Percentiles rank a stretch among this genome's conserved stretches.
phyloP scores from a whole-genome alignment of 1,140 invertebrate genomes.

The Piezodorus guildinii region DNA sequence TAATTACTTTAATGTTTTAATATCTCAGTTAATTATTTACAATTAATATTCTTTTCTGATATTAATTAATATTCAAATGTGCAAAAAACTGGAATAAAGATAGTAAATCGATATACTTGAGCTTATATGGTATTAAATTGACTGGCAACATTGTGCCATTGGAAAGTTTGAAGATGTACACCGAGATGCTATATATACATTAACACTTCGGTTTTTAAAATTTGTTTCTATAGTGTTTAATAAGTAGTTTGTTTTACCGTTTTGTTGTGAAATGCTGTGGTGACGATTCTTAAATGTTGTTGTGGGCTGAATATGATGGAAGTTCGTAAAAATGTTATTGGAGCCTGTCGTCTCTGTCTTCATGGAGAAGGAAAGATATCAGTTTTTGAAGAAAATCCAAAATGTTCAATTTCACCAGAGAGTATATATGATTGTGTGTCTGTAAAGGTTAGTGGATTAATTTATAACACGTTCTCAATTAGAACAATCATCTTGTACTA shows the following conservation, averaged over 20 bases:
- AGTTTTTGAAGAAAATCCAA: constrained; percentile 4
- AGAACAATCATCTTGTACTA: too few relatives aligned
- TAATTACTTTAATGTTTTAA: too few relatives aligned
- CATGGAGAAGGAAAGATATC: constrained; percentile 6
- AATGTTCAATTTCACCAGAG: neutral
- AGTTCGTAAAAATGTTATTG: neutral
- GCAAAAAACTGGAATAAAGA: too few relatives aligned
- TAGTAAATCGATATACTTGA: too few relatives aligned
- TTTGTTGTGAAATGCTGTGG: neutral
- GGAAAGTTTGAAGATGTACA: constrained; percentile 14
- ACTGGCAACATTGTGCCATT: constrained; percentile 12
- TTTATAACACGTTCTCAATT: neutral
- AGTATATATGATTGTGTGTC: constrained; percentile 4
- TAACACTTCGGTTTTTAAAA: neutral
- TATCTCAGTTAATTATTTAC: too few relatives aligned
- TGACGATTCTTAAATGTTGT: neutral
- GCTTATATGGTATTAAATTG: neutral
- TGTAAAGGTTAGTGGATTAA: neutral
- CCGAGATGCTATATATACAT: neutral
- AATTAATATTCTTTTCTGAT: too few relatives aligned
- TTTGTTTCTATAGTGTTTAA: neutral
- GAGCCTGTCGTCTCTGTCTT: constrained; percentile 5
- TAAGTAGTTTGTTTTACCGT: neutral
- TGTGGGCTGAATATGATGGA: neutral
- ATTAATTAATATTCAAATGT: too few relatives aligned